Evolutionary conservation across 2,113 vertebrate species (phyloP), one percentile per base, ranked within the genome.

Genomic region (Xiphophorus couchianus): DNA sequence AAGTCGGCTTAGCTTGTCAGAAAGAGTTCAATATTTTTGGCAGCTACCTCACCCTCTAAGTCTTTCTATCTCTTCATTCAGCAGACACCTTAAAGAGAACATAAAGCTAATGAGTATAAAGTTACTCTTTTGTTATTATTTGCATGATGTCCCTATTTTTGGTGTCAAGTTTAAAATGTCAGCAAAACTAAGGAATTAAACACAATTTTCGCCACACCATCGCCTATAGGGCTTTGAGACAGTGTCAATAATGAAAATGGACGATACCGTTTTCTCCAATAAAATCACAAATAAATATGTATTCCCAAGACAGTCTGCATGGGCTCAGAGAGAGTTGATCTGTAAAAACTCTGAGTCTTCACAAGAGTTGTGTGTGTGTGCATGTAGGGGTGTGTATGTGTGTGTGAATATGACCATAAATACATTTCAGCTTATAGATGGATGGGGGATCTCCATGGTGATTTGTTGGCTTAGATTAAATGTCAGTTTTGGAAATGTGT

Each of bases 401-500:
- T 78, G 72, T 76, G 44, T 73, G 22, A 73, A n/a, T 71, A 35
- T 61, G 74, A 73, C 74, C 65, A 80, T 86, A 86, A 90, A 93
- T 91, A 84, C 72, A 80, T 89, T 90, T 73, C 42, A 12, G 78
- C 77, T 80, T 73, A 68, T 76, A 81, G 88, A 88, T 81, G 31
- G 84, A 90, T 87, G 69, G 74, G 69, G 78, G 74, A 91, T 89
- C 91, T 91, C 92, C 77, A 86, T 66, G 54, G 92, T 92, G 90
- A 94, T 94, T 93, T 94, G 92, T 93, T 93, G 92, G 89, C 90
- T 88, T 92, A 87, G 90, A 93, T 93, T 93, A 93, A 93, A 94
- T 94, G 93, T 93, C 93, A 93, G 81, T 87, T 95, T 93, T 90
- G 89, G 88, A 93, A 93, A 93, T 91, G 83, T 91, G 90, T 89